Evolutionary conservation across 2,888 invertebrate species (phyloP), one percentile per base, ranked within the genome.

Genomic region (Phrixothrix hirtus): DNA sequence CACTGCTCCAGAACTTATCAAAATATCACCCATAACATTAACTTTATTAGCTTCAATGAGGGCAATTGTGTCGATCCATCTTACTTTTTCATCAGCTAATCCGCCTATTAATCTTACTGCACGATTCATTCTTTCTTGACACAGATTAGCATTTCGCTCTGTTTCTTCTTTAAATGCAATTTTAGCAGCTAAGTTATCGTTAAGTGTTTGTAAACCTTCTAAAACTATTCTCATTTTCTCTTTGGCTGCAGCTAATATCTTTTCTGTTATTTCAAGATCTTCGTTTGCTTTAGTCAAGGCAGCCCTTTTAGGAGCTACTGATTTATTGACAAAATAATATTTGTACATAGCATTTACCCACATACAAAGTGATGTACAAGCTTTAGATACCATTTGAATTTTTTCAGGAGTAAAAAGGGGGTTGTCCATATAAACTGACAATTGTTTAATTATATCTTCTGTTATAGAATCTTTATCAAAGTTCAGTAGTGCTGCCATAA

Each of bases 291-390:
- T 79, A 0, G 81, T 82, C 15, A 95, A 77, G 2, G 92, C 90
- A 1, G 84, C 87, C 75, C 93, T 92, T 76, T 97, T 97, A 0
- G 96, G 96, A 0, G 88, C 89, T 0, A 93, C 92, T 3, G 79
- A 80, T 60, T 83, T 81, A 66, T 92, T 92, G 0, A 95, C 92
- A 69, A 88, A 87, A 71, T 95, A 95, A 74, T 91, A 96, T 70
- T 92, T 87, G 75, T 89, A 95, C 86, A 96, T 92, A 0, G 95
- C 95, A 63, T 91, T 88, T 17, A 94, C 86, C 93, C 93, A 93
- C 80, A 90, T 87, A 66, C 93, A 93, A 1, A 93, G 77, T 1
- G 88, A 89, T 57, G 84, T 85, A 67, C 89, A 89, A 0, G 89
- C 89, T 72, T 88, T 89, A 0, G 89, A 90, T 7, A 87, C 86